Base-by-base conservation (phyloP, 2,113 vertebrate genomes). In the Seriola rivoliana region DNA sequence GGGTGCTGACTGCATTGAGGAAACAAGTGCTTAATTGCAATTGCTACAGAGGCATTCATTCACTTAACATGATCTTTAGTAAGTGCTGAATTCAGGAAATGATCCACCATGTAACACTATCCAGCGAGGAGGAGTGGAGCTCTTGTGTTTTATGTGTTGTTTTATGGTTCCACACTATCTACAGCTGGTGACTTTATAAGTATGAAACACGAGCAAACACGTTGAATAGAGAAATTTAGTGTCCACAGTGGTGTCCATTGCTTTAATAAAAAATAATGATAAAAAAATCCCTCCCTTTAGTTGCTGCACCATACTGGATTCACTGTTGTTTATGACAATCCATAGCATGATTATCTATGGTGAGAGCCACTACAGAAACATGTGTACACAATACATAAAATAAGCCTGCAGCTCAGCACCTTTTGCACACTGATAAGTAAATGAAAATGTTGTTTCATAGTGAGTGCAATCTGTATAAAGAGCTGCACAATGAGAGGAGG, bases 11-110 rank as follows among this genome's bases (percentile, higher is more conserved):
- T 11, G 16, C 9, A 32, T 1, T 54, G 14, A 66, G 38, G 46
- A 65, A 68, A 46, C 10, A 77, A 57, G 42, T 12, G 38, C 36
- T 73, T 64, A 36, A 73, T 73, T 42, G 63, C 11, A 77, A 12
- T 13, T 23, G 13, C 32, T 40, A 63, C 50, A 38, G 58, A 75
- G 40, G 29, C 52, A 52, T 13, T 60, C 1, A 5, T 40, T 52
- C 57, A 54, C 25, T 52, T 81, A 32, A 12, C 10, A 55, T 17
- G 40, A 57, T 78, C 16, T 55, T 55, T 34, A 44, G 19, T 52
- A 8, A 70, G 42, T 42, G 64, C 29, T 67, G 60, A 36, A 67
- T 1, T 73, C 21, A 34, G 38, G 21, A 85, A 52, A 57, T 57
- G 14, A 36, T 57, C 64, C 42, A 42, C 5, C 6, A 14, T 62